These are phyloP conservation scores for Leptura quadrifasciata DNA, from an alignment of 2,888 invertebrate species.

Conservation along the genomic window DNA sequence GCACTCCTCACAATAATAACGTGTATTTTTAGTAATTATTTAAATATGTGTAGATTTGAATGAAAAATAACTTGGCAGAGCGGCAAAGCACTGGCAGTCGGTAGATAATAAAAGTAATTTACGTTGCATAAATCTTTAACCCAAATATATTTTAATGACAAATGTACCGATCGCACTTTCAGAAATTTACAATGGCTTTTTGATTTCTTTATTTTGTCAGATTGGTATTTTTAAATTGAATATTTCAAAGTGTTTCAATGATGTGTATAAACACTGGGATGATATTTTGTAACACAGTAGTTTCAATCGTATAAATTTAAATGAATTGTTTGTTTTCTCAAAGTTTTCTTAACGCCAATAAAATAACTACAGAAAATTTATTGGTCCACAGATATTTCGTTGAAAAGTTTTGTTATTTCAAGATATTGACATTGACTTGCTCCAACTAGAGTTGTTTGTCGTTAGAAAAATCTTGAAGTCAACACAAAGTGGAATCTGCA, in stretches of 20 bases:
- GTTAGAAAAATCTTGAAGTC: too few species aligned
- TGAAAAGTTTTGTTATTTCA: too few species aligned
- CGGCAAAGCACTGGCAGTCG: neutral
- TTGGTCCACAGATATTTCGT: too few species aligned
- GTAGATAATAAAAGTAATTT: neutral
- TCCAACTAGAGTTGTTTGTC: too few species aligned
- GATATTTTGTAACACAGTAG: neutral
- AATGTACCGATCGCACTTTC: neutral
- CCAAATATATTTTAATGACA: neutral
- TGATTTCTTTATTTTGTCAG: neutral
- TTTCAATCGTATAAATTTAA: neutral
- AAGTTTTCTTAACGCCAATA: neutral
- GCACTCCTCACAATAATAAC: neutral
- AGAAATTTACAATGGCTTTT: neutral
- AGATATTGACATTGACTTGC: too few species aligned
- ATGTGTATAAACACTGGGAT: neutral
- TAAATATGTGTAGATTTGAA: neutral
- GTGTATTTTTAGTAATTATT: slow-evolving; percentile 2
- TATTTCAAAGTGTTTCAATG: neutral
- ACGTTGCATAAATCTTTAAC: neutral
- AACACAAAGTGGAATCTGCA: too few species aligned
- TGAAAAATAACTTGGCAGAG: slow-evolving; percentile 2
- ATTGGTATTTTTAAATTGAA: neutral
- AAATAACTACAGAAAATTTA: too few species aligned
- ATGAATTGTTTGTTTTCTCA: neutral